Conservation (phyloP, 2,888 invertebrate genomes). For the Rhorus exstirpatorius region DNA sequence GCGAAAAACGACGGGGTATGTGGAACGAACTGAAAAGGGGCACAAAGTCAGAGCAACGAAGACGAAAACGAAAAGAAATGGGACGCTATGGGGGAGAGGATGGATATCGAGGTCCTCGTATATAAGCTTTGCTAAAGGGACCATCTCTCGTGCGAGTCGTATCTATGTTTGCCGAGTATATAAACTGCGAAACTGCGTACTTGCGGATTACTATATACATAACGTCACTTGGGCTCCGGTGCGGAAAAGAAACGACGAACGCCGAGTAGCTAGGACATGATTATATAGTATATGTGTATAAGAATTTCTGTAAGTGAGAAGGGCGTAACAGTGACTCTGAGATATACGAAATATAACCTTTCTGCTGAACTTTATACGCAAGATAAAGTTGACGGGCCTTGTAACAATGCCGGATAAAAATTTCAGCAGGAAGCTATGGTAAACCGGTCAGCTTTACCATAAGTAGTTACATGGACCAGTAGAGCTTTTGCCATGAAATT, state of each 20-base stretch:
- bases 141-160: constrained; percentile 74
- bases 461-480: too few species aligned
- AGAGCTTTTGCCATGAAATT: too few species aligned
- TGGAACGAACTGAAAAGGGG: constrained; percentile 17
- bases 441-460: too few species aligned
- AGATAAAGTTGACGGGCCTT: constrained; percentile 1
- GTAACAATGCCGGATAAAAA: too few species aligned
- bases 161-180: constrained; percentile 76
- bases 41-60: constrained; percentile 30
- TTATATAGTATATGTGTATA: not conserved
- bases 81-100: constrained; percentile 59
- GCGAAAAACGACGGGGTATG: constrained; percentile 3
- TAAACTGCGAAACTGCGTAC: constrained; percentile 11
- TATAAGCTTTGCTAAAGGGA: constrained; percentile 76
- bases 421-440: too few species aligned
- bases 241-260: constrained; percentile 57
- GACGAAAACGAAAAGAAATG: constrained; percentile 41
- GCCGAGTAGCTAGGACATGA: constrained; percentile 28
- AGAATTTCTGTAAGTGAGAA: constrained; percentile 68
- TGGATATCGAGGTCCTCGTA: constrained; percentile 66
- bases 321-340: constrained; percentile 25
- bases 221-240: constrained; percentile 9
- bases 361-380: not conserved
- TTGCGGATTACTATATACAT: too few species aligned
- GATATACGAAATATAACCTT: too few species aligned